Percentiles rank a stretch among this genome's conserved stretches.
These are phyloP conservation scores for Boulengeromyrus knoepffleri DNA, from an alignment of 2,113 vertebrate genomes.

Conservation along the genomic window DNA sequence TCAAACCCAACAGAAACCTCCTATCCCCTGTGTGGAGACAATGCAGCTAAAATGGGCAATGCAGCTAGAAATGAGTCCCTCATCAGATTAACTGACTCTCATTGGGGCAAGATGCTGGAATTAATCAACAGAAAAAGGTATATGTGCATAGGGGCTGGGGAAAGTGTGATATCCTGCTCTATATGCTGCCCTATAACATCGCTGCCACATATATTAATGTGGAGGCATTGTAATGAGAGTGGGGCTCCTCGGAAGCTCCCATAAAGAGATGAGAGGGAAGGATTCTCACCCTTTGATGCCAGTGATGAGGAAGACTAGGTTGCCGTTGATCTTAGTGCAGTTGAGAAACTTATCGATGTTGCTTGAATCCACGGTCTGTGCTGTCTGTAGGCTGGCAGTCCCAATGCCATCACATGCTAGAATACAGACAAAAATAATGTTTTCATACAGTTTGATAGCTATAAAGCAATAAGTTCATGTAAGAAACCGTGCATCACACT, in stretches of 20 bases:
- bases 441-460: not conserved
- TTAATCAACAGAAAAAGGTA: not conserved
- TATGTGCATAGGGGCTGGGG: not conserved
- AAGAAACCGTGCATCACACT: not conserved
- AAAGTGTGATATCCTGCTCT: not conserved
- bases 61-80: not conserved
- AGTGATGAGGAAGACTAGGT: slow-evolving; percentile 95
- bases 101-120: not conserved
- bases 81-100: slow-evolving; percentile 19
- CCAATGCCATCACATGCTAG: slow-evolving; percentile 93
- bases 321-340: slow-evolving; percentile 99
- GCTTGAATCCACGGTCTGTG: slow-evolving; percentile 92
- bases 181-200: not conserved
- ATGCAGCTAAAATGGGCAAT: not conserved
- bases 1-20: not conserved
- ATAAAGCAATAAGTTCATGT: not conserved
- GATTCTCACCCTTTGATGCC: slow-evolving; percentile 90
- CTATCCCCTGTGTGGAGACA: slow-evolving; percentile 6
- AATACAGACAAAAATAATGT: slow-evolving; percentile 18
- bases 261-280: not conserved
- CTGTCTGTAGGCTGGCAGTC: slow-evolving; percentile 78
- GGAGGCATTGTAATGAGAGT: not conserved
- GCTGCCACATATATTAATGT: not conserved
- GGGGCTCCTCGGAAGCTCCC: not conserved
- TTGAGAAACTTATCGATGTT: slow-evolving; percentile 98